Base-by-base conservation (phyloP, 1,140 invertebrate genomes). In the Halesus radiatus region DNA sequence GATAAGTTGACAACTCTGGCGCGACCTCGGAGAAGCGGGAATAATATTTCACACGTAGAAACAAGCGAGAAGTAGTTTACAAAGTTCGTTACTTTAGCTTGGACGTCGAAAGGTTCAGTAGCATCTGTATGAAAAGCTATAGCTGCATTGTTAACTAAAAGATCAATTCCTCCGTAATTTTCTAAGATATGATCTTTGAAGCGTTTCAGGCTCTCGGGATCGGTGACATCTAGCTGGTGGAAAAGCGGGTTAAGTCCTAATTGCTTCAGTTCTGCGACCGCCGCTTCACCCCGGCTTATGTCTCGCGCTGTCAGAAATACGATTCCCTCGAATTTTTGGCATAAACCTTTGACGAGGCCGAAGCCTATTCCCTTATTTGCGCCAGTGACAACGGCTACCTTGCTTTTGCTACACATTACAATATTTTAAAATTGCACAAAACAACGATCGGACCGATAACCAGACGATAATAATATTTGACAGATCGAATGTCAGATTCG, bases 131-230 rank as follows among this genome's bases (percentile, higher is more conserved):
- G 94, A 85, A 92, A 96, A 5, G 94, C 93, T 77, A 96, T 96
- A 0, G 92, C 96, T 68, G 96, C 96, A 90, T 97, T 97, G 85
- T 97, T 97, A 1, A 97, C 91, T 15, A 97, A 87, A 45, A 97
- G 84, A 89, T 97, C 95, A 1, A 97, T 86, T 1, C 95, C 94
- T 15, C 92, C 93, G 86, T 97, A 91, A 22, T 90, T 92, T 23
- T 90, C 84, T 84, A 92, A 88, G 0, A 97, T 83, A 84, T 91
- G 92, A 79, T 92, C 89, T 0, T 88, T 85, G 58, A 95, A 91
- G 3, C 79, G 86, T 45, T 90, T 86, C 22, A 95, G 88, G 83
- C 93, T 95, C 18, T 90, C 86, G 3, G 85, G 81, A 83, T 92
- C 86, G 62, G 89, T 89, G 52, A 96, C 91, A 84, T 96, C 94